Conservation (phyloP, 1,140 invertebrate species). For the Planococcus citri region DNA sequence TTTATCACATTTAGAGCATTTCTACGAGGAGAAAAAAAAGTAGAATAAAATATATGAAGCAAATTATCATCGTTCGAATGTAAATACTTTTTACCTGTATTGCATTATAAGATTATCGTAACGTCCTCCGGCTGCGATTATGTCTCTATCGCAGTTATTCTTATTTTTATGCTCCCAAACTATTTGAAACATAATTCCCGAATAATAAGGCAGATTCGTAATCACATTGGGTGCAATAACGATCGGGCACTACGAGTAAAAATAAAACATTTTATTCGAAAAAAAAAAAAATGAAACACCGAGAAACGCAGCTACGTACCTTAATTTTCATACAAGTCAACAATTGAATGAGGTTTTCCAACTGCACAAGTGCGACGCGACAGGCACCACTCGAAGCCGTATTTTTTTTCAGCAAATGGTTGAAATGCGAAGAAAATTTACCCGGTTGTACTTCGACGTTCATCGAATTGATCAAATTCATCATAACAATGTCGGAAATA, state of each 20-base stretch:
- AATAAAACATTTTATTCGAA: neutral
- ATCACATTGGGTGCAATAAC: constrained; percentile 48
- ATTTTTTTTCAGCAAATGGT: constrained; percentile 27
- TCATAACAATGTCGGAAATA: neutral
- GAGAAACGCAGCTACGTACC: no score
- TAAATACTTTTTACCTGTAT: constrained; percentile 30
- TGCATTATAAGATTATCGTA: constrained; percentile 39
- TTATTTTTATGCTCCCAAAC: constrained; percentile 47
- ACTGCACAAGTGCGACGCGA: constrained; percentile 49
- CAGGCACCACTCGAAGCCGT: neutral
- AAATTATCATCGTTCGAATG: neutral
- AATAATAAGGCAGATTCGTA: constrained; percentile 50
- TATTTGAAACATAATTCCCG: constrained; percentile 59
- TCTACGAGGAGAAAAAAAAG: constrained; percentile 32
- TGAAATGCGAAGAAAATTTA: constrained; percentile 13
- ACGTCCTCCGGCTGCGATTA: constrained; percentile 51
- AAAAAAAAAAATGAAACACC: no score
- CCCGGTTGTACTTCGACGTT: neutral
- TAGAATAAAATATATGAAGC: neutral
- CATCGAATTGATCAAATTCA: constrained; percentile 2
- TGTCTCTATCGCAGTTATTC: constrained; percentile 38
- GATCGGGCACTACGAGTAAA: constrained; percentile 40
- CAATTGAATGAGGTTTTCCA: constrained; percentile 55
- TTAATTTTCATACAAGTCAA: constrained; percentile 58
- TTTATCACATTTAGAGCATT: constrained; percentile 32